Base-by-base conservation (phyloP, 2,113 vertebrate genomes). In the Amphilophus citrinellus region DNA sequence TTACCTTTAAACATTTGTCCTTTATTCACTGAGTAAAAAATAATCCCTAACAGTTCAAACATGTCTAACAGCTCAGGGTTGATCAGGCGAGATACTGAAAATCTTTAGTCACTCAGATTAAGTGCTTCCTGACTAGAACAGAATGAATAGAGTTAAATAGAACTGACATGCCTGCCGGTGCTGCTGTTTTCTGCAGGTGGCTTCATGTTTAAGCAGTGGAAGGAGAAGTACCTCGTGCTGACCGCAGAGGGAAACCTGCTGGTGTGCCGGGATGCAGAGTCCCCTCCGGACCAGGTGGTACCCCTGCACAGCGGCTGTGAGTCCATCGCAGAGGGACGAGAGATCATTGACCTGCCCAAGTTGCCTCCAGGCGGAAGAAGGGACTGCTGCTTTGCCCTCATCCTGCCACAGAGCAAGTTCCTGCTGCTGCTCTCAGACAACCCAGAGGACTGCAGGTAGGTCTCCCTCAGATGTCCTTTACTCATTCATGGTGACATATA, bases 131-230 rank as follows among this genome's bases (percentile, higher is more conserved):
- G 35, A 35, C 35, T 35, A 35, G 6, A 35, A 35, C 7, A 35
- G 6, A 35, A 35, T 35, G 3, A 35, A 35, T 35, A 35, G 5
- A 35, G 7, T 35, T 7, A 35, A 35, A 7, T 35, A 35, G 35
- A 35, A 35, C 37, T 39, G 37, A 39, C 20, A n/a, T 9, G 9
- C 20, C 62, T 20, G 1, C 9, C 14, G 30, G 2, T 32, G 50
- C 10, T 20, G 20, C 10, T 20, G 9, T 39, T 63, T 24, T 35
- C 82, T 76, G 30, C 79, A 97, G 97, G 96, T 1, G 96, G 97
- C 24, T 96, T 97, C 85, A 93, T 97, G 93, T 97, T 97, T 24
- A 97, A 97, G 86, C 96, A 97, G 87, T 97, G 96, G 96, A 97
- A 97, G 89, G 96, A 97, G 91, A 95, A 94, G 60, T 97, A 95